These are phyloP conservation scores for Drosophila tripunctata DNA, from an alignment of 2,888 invertebrate genomes.

Conservation along the genomic window DNA sequence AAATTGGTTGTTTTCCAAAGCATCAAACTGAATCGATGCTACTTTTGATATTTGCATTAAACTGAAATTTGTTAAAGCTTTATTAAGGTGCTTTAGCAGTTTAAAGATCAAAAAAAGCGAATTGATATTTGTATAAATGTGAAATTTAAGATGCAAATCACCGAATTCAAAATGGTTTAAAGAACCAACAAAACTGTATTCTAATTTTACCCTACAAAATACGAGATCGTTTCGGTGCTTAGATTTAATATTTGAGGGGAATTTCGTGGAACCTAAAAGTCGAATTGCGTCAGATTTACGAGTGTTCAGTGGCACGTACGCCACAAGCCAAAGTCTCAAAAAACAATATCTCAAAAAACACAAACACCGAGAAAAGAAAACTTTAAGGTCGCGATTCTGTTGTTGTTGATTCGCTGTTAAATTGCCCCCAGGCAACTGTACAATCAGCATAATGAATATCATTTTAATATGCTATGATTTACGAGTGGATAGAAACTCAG, in stretches of 20 bases:
- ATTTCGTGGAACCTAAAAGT: no score
- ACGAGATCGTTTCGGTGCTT: not conserved
- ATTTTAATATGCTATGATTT: not conserved
- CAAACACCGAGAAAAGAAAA: not conserved
- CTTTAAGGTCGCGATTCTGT: not conserved
- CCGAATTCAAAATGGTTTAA: no score
- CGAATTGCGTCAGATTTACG: not conserved
- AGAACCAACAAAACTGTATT: no score
- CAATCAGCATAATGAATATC: conserved; percentile 1
- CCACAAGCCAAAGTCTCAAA: conserved; percentile 34
- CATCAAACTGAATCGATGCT: conserved; percentile 31
- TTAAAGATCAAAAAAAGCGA: no score
- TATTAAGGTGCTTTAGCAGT: not conserved
- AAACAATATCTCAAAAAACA: conserved; percentile 18
- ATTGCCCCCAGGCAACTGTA: conserved; percentile 7
- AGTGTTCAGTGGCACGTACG: conserved; percentile 50
- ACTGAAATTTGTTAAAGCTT: not conserved
- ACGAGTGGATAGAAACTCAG: not conserved
- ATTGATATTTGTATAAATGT: no score
- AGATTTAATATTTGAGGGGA: no score
- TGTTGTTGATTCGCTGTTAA: conserved; percentile 36
- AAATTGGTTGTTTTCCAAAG: conserved; percentile 34
- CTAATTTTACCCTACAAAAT: no score
- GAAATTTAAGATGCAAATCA: no score
- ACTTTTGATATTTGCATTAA: not conserved